These are phyloP conservation scores for Montipora cactus DNA, from an alignment of 64 coral and sea anemone genomes.

Conservation along the genomic window DNA sequence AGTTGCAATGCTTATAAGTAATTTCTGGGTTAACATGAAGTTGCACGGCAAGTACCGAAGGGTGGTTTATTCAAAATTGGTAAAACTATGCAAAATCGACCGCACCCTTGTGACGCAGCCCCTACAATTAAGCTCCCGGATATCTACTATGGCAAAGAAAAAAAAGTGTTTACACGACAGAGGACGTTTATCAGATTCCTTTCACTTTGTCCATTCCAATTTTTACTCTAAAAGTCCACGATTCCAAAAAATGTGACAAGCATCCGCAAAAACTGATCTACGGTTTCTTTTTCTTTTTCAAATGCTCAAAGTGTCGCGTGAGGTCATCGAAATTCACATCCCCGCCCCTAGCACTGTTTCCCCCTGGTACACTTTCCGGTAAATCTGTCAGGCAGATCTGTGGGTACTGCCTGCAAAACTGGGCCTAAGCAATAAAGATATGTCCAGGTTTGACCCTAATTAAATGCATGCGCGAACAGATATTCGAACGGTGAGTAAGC, in stretches of 20 bases:
- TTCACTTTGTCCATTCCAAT: too few species aligned
- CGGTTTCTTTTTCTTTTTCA: slow-evolving; percentile 86
- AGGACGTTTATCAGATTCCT: too few species aligned
- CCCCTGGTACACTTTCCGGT: slow-evolving; percentile 69
- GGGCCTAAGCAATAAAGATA: slow-evolving; percentile 62
- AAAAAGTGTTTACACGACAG: too few species aligned
- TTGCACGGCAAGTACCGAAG: too few species aligned
- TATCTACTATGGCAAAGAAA: too few species aligned
- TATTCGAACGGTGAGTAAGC: background rate
- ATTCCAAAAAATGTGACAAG: background rate
- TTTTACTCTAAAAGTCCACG: background rate
- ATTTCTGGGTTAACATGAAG: too few species aligned
- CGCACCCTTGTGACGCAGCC: too few species aligned
- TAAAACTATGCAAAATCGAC: too few species aligned
- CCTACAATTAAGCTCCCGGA: too few species aligned
- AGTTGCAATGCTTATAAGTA: too few species aligned
- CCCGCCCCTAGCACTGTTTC: slow-evolving; percentile 80
- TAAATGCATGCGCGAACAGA: background rate
- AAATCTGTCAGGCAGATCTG: slow-evolving; percentile 57
- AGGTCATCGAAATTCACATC: slow-evolving; percentile 95
- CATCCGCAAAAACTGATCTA: background rate
- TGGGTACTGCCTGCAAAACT: slow-evolving; percentile 78
- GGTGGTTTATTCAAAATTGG: too few species aligned
- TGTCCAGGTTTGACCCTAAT: background rate
- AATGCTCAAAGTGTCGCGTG: slow-evolving; percentile 88